Percentiles rank a stretch among this genome's conserved stretches.
Evolutionary conservation across 2,888 invertebrate species (phyloP).

Genomic region (Epirrhoe alternata): DNA sequence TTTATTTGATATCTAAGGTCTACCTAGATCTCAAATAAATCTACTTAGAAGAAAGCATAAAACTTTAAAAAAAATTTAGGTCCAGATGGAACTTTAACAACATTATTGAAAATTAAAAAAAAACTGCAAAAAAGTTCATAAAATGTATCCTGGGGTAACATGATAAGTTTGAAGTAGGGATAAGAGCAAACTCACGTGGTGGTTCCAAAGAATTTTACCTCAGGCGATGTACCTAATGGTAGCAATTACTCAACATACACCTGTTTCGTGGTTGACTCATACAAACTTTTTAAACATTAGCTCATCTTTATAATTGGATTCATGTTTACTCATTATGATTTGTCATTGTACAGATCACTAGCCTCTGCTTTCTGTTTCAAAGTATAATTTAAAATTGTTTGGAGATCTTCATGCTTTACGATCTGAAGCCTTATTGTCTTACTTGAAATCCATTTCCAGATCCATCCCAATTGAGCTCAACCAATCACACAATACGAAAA

Average conservation of each 20-base stretch:
- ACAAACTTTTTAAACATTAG: conserved; percentile 37
- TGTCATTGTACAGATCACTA: neutral
- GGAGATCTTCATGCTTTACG: too few species aligned
- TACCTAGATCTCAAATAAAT: too few species aligned
- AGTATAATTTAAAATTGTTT: neutral
- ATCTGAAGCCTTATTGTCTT: too few species aligned
- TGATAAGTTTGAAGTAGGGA: conserved; percentile 8
- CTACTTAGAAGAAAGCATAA: too few species aligned
- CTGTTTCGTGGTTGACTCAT: conserved; percentile 41
- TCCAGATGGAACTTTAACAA: too few species aligned
- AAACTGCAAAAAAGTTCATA: neutral
- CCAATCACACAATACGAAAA: too few species aligned
- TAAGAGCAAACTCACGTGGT: conserved; percentile 15
- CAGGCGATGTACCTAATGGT: conserved; percentile 25
- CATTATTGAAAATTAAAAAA: too few species aligned
- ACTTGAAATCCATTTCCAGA: too few species aligned
- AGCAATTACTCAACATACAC: conserved; percentile 41
- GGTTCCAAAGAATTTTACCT: conserved; percentile 23
- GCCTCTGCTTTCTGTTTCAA: neutral
- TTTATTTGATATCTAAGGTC: too few species aligned
- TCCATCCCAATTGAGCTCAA: too few species aligned
- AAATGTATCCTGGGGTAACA: neutral
- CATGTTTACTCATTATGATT: neutral
- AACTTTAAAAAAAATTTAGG: too few species aligned
- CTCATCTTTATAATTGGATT: conserved; percentile 38